Base-by-base conservation (phyloP, 2,113 vertebrate species). In the Aphyosemion australe region DNA sequence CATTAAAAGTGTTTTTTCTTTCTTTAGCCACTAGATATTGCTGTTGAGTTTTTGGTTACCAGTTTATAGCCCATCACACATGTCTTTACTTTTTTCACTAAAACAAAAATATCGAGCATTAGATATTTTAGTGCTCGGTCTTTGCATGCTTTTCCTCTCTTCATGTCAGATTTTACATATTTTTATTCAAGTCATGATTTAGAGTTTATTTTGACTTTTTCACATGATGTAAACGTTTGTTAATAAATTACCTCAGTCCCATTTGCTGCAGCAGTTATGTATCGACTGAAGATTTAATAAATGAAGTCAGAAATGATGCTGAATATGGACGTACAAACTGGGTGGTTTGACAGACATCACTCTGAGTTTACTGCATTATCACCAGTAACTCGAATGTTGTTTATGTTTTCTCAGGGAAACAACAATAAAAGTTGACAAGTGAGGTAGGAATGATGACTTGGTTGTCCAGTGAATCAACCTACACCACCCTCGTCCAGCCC, bases 21-120 rank as follows among this genome's bases (percentile, higher is more conserved):
- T 6, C n/a, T 55, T 54, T 46, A 56, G 56, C 90, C 90, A 90
- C 86, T 82, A 92, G 90, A 87, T 87, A 80, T 31, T 87, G 88
- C 90, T 91, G 64, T 90, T 87, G 84, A 75, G 76, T 87, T 62
- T 83, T 59, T 65, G n/a, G 18, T 53, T 41, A 2, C 52, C 42
- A 54, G 41, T 72, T 69, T 72, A 76, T 21, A 59, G 6, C 45
- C n/a, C n/a, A n/a, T n/a, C n/a, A n/a, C 43, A 26, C 57, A 32
- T 65, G 1, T 14, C 20, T 3, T 39, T 13, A n/a, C 15, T 18
- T 9, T 8, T 50, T 20, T 34, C 3, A n/a, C 26, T 4, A 12
- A 32, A 15, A 32, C 32, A 53, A 7, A 37, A 37, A 37, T 8
- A 37, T 37, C 12, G 2, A 4, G 51, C 51, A 32, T 1, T 9